Base-by-base conservation (phyloP, 2,797 vertebrate species). In the Coregonus ussuriensis region DNA sequence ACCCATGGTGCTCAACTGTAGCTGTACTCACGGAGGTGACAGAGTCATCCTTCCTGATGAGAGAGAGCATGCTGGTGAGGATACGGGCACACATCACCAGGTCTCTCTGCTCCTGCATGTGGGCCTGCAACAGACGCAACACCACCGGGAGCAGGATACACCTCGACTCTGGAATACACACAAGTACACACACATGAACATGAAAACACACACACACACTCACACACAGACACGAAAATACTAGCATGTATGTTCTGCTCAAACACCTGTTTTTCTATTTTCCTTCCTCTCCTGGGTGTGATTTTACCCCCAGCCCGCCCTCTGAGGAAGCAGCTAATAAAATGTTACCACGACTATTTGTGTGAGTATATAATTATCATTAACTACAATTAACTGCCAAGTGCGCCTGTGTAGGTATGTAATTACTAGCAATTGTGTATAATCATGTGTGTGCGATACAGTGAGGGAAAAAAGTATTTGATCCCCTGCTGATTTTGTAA, bases 51-150 rank as follows among this genome's bases (percentile, higher is more conserved):
- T 97, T 97, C 89, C 97, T 99, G 92, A 94, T 96, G 86, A 99
- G 95, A 33, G 97, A 98, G 87, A 99, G 95, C 93, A 99, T 97
- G 91, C 96, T 97, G 95, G 97, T 98, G 88, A 99, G 97, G 91
- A 99, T 98, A 84, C 95, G 96, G 0, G 97, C 97, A 0, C 98
- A 99, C 94, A 96, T 96, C 85, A 98, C 95, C 84, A 98, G 93
- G 88, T 99, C 97, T 83, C 94, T 96, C 94, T 99, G 98, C 85
- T 99, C 97, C 89, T 98, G 96, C 89, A 99, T 92, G 92, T 99
- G 97, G 62, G 95, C 94, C 77, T 98, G 97, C 72, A 99, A 95
- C 79, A 98, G 95, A 77, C 96, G 95, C 47, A 99, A 89, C 80
- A 99, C 97, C 76, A 99, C 97, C 0, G 98, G 98, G 75, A 99